Evolutionary conservation across 2,888 invertebrate species (phyloP).

Genomic region (Parascotia fuliginaria): DNA sequence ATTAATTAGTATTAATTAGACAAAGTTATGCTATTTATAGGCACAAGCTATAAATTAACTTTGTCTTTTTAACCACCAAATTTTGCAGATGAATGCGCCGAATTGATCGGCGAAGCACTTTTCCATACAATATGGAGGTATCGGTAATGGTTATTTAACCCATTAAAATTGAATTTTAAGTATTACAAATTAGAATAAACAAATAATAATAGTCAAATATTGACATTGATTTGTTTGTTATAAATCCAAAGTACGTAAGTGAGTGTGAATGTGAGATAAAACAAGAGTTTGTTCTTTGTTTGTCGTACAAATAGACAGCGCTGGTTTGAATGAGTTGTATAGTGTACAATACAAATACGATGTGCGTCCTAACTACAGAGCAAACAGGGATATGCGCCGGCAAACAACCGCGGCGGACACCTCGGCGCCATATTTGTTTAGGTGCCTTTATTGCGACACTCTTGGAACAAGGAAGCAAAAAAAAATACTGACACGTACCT

Average conservation of each 20-base stretch:
- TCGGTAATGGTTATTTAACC: too few relatives aligned
- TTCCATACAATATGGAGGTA: too few relatives aligned
- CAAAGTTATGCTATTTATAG: too few relatives aligned
- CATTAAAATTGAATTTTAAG: too few relatives aligned
- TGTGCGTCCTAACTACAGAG: background rate
- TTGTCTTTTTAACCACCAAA: too few relatives aligned
- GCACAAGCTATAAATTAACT: too few relatives aligned
- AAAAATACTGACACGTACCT: background rate
- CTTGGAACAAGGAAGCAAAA: background rate
- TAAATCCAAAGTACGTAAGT: background rate
- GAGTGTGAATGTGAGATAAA: background rate
- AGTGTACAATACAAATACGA: background rate
- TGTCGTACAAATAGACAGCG: background rate
- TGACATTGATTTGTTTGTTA: background rate
- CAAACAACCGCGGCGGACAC: background rate
- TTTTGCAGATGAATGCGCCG: too few relatives aligned
- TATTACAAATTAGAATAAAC: too few relatives aligned
- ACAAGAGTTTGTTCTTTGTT: background rate
- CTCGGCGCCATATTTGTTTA: slow-evolving; percentile 1
- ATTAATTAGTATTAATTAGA: too few relatives aligned
- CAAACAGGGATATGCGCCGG: background rate
- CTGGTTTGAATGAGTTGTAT: background rate
- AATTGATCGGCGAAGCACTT: too few relatives aligned
- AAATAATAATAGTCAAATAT: too few relatives aligned
- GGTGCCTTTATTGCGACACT: background rate